Conservation (phyloP, 1,140 invertebrate species). For the Zaprionus vittiger region DNA sequence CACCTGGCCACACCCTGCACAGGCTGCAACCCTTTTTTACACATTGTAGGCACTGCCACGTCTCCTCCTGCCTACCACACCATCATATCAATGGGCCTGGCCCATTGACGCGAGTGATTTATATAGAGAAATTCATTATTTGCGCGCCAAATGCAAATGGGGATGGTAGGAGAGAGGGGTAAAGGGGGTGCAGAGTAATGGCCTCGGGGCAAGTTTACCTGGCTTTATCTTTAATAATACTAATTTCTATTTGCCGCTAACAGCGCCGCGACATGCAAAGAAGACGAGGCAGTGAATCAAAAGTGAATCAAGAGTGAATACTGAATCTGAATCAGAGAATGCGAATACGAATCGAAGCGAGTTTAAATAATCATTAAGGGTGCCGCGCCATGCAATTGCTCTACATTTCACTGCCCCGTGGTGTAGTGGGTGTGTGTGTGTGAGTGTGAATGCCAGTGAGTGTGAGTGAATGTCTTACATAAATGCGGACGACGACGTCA, state of each 20-base stretch:
- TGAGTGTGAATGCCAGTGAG: slow-evolving; percentile 5
- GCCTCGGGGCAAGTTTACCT: slow-evolving; percentile 68
- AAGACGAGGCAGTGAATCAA: background rate
- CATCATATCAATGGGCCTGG: slow-evolving; percentile 69
- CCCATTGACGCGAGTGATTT: slow-evolving; percentile 81
- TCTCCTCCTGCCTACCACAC: background rate
- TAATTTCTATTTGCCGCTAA: slow-evolving; percentile 79
- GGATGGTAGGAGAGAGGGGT: background rate
- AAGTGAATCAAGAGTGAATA: slow-evolving; percentile 16
- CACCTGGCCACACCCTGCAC: slow-evolving; percentile 62
- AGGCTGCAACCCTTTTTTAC: slow-evolving; percentile 69
- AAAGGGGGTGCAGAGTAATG: slow-evolving; percentile 45
- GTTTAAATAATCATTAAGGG: slow-evolving; percentile 56
- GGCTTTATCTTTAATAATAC: slow-evolving; percentile 80
- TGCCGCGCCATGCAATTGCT: slow-evolving; percentile 46
- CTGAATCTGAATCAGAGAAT: slow-evolving; percentile 36
- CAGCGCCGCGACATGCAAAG: slow-evolving; percentile 70
- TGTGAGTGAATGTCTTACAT: slow-evolving; percentile 38
- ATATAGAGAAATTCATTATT: slow-evolving; percentile 81
- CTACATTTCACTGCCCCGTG: slow-evolving; percentile 8
- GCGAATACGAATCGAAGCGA: slow-evolving; percentile 34
- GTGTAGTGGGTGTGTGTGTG: background rate
- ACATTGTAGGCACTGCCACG: slow-evolving; percentile 24
- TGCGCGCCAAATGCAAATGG: slow-evolving; percentile 65
- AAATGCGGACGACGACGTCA: slow-evolving; percentile 14